These are phyloP conservation scores for Sinhomidia bicolor DNA, from an alignment of 2,888 invertebrate genomes.

Conservation along the genomic window DNA sequence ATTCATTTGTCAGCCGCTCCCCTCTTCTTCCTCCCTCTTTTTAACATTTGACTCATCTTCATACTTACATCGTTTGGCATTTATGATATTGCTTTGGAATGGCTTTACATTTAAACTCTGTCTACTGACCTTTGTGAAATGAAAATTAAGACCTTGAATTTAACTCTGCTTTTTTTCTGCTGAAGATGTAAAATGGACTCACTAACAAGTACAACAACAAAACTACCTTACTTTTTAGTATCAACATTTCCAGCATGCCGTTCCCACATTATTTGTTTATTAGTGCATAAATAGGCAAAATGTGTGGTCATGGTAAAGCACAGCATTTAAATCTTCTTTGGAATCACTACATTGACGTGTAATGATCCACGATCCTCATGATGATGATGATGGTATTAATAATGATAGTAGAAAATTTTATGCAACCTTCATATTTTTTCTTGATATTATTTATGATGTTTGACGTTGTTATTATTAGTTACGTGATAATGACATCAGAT, in stretches of 20 bases:
- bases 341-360: neutral
- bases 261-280: constrained; percentile 31
- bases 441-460: constrained; percentile 16
- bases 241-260: neutral
- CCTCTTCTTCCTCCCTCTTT: too few relatives aligned
- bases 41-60: too few relatives aligned
- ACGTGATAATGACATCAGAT: constrained; percentile 47
- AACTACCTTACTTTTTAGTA: neutral
- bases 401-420: neutral
- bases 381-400: neutral
- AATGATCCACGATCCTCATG: constrained; percentile 16
- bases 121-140: constrained; percentile 1
- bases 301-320: neutral
- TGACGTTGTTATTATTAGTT: constrained; percentile 40
- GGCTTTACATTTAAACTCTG: neutral
- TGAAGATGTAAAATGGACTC: neutral
- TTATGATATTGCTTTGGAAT: too few relatives aligned
- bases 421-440: constrained; percentile 14
- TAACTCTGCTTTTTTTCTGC: neutral
- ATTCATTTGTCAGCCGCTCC: too few relatives aligned
- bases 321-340: neutral
- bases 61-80: too few relatives aligned
- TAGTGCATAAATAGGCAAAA: constrained; percentile 24
- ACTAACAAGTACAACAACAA: too few relatives aligned
- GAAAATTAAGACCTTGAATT: constrained; percentile 23